Evolutionary conservation across 2,888 invertebrate species (phyloP), one percentile per base, ranked within the genome.

Genomic region (Tachystola acroxantha): DNA sequence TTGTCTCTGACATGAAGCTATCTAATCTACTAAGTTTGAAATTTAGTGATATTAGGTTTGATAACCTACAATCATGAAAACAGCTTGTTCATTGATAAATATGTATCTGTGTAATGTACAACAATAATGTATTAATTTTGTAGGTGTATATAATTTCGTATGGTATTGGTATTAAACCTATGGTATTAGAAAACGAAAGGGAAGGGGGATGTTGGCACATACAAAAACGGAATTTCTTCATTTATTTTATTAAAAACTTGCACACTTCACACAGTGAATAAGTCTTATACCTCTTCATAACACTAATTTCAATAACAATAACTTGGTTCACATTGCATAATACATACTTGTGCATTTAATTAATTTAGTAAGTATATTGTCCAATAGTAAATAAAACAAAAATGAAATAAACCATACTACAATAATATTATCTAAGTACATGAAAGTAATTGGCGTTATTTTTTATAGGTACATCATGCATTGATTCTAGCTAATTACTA

Each of bases 251-350:
- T 79, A 71, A 58, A 80, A 79, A 77, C 59, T 61, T 60, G 11
- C 32, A 56, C 66, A 64, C 66, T 59, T 70, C 62, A 69, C 69
- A 70, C 66, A 67, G 61, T 73, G 72, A 68, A 70, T 77, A 79
- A 85, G 85, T 85, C 85, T 85, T 85, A 69, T 78, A 70, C 73
- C 78, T 80, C 80, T 80, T 81, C 63, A 66, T 54, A 57, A 64
- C 64, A 58, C 47, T 46, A 34, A 37, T 30, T 40, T 38, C 34
- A 37, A 34, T 43, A 47, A 41, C 39, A 60, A 46, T 53, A 45
- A 47, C 49, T 57, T 57, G 58, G 59, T 58, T 61, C 55, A 52
- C 46, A 45, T 50, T 46, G 42, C 28, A 29, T 30, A n/a, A n/a
- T n/a, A 37, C 28, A 32, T 36, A 31, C 20, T 34, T 11, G 36